Conservation (phyloP, 2,113 vertebrate genomes). For the Mobula birostris region DNA sequence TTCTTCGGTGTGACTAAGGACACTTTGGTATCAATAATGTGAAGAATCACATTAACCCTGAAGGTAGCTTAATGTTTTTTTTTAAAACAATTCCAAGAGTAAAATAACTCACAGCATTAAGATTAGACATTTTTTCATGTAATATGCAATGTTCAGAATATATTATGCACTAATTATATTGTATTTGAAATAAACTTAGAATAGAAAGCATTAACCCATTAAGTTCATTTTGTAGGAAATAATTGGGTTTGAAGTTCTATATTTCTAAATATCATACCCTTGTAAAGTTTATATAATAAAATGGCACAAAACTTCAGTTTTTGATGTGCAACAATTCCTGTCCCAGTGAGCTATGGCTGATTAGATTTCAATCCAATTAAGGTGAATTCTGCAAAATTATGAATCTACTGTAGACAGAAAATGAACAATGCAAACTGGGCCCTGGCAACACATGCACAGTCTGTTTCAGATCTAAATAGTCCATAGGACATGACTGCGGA, state of each 20-base stretch:
- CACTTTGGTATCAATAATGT: background rate
- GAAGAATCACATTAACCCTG: background rate
- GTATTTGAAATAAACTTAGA: background rate
- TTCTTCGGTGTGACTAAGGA: background rate
- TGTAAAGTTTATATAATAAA: background rate
- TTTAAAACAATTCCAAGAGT: background rate
- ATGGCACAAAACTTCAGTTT: background rate
- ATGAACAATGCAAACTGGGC: background rate
- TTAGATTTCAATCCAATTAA: background rate
- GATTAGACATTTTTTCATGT: background rate
- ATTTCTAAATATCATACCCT: background rate
- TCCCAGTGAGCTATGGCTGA: background rate
- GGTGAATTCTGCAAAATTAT: background rate
- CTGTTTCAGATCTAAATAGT: background rate
- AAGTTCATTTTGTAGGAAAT: background rate
- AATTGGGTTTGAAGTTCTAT: background rate
- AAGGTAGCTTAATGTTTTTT: background rate
- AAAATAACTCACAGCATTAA: background rate
- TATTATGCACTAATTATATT: background rate
- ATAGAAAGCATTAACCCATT: background rate
- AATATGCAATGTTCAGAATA: background rate
- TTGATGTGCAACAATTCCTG: background rate
- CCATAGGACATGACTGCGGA: background rate
- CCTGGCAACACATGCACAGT: background rate
- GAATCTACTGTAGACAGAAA: background rate